These are phyloP conservation scores for Liposcelis brunnea DNA, from an alignment of 2,888 invertebrate genomes.

Conservation along the genomic window DNA sequence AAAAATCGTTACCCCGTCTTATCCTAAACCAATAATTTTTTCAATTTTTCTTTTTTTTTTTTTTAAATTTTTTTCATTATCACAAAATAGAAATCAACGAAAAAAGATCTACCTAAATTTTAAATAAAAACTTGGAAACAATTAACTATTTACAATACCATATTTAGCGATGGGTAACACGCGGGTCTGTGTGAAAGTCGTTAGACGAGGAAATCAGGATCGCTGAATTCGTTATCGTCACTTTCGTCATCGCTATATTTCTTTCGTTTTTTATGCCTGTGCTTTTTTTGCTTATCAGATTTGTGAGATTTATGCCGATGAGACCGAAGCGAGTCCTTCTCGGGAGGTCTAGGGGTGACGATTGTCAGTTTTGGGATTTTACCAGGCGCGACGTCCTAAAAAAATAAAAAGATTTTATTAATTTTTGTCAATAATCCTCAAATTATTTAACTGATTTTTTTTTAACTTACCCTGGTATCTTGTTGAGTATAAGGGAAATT, in stretches of 20 bases:
- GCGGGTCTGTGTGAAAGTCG: neutral
- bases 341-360: conserved; percentile 18
- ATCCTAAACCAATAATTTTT: too few species aligned
- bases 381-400: conserved; percentile 14
- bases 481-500: conserved; percentile 7
- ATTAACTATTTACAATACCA: too few species aligned
- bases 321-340: conserved; percentile 15
- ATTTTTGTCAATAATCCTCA: too few species aligned
- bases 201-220: conserved; percentile 29
- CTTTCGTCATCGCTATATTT: conserved; percentile 39
- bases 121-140: too few species aligned
- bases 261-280: conserved; percentile 20
- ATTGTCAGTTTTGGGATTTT: conserved; percentile 21
- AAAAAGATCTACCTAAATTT: too few species aligned
- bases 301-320: conserved; percentile 20
- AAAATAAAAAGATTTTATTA: neutral
- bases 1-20: too few species aligned
- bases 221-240: conserved; percentile 47
- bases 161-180: too few species aligned
- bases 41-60: too few species aligned
- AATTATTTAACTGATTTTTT: conserved; percentile 4
- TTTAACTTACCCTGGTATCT: conserved; percentile 7
- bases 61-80: too few species aligned
- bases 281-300: conserved; percentile 20
- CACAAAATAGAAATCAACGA: too few species aligned